Percentiles rank a stretch among this genome's conserved stretches.
These are phyloP conservation scores for Thymelicus acteon DNA, from an alignment of 2,888 invertebrate species.

Conservation along the genomic window DNA sequence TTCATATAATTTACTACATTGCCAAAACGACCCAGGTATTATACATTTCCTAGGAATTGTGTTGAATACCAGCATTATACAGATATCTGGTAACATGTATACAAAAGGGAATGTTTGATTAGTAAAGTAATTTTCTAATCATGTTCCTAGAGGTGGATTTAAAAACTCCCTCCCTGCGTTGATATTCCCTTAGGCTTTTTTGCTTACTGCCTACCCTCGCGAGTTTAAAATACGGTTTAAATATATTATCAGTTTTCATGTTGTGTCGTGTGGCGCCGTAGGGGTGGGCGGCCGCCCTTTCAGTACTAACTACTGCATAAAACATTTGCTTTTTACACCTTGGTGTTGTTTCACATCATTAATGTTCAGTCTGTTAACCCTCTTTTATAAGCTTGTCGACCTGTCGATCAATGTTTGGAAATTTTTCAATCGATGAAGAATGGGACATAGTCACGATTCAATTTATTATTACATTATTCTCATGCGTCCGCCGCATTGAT, in stretches of 20 bases:
- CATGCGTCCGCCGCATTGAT: constrained; percentile 33
- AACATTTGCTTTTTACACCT: constrained; percentile 51
- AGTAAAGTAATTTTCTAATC: not conserved
- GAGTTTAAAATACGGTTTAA: constrained; percentile 71
- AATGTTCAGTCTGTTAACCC: constrained; percentile 29
- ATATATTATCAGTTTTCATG: constrained; percentile 81
- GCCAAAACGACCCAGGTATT: no score
- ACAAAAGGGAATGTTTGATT: not conserved
- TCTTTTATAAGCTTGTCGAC: constrained; percentile 7
- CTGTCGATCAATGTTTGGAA: constrained; percentile 16
- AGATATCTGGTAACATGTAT: no score
- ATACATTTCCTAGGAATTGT: no score
- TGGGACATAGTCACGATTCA: constrained; percentile 28
- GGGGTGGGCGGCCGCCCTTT: constrained; percentile 63
- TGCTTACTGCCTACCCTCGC: constrained; percentile 62
- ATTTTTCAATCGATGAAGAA: constrained; percentile 25
- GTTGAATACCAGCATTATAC: no score
- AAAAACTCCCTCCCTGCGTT: constrained; percentile 53
- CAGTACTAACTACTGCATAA: constrained; percentile 59
- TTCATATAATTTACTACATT: no score
- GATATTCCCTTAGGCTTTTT: constrained; percentile 70
- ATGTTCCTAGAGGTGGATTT: not conserved
- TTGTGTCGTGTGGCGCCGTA: constrained; percentile 76
- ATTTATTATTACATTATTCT: constrained; percentile 45
- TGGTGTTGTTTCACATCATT: constrained; percentile 47